Evolutionary conservation across 2,113 vertebrate species (phyloP), one percentile per base, ranked within the genome.

Genomic region (Ovibos moschatus): DNA sequence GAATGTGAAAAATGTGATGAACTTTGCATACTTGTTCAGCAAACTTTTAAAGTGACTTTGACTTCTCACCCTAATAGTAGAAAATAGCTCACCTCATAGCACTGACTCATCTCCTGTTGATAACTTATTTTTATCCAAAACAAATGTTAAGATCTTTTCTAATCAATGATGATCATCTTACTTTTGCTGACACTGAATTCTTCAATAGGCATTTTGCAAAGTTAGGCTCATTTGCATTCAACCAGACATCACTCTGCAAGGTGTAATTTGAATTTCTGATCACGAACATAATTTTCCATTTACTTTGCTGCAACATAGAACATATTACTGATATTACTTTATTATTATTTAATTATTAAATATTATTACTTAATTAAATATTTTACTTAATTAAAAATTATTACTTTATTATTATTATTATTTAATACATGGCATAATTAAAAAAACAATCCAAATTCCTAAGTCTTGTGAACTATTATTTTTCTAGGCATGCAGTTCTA

Each of bases 251-350:
- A 36, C 28, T 92, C 62, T 62, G 79, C 74, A 96, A 98, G 85
- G 60, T 97, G 13, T 82, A 94, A 97, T 97, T 98, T 97, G 94
- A 17, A 10, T 97, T 98, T 97, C 94, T 96, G 81, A 97, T 97
- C 58, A 76, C 36, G 33, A 97, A n/a, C 93, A 67, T 97, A 96
- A 97, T 98, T 98, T 98, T 83, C 92, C 85, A 95, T 91, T 98
- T 97, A 96, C 36, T 97, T 90, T 96, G 60, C 94, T 97, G 90
- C 67, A 96, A 95, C 71, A 91, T 93, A 74, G 83, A 97, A 87
- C 47, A 50, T 89, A 98, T 36, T 93, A 96, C 83, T 94, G 89
- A 94, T 95, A 84, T 92, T 97, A 71, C 58, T 96, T 53, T 97
- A 64, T 94, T 97, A 58, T 74, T 92, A n/a, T n/a, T n/a, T n/a